Evolutionary conservation across 2,797 vertebrate species (phyloP), one percentile per base, ranked within the genome.

Genomic region (Pelochelys cantorii): DNA sequence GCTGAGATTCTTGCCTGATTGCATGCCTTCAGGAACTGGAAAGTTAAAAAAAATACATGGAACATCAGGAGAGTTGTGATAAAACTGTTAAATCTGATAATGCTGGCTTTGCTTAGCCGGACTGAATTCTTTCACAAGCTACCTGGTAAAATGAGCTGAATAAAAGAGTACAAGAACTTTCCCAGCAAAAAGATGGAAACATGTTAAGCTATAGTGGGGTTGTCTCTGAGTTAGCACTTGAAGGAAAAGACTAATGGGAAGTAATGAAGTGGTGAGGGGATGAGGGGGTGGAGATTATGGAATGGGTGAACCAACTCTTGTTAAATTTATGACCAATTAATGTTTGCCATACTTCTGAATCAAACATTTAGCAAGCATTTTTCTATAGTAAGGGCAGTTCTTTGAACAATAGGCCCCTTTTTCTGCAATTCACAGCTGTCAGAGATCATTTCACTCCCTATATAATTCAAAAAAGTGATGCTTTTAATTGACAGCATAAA

Each of bases 301-400:
- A 95, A 96, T 93, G 87, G 95, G 89, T 91, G 93, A 95, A 95
- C 95, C 62, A 29, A 94, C 87, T 96, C 95, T 96, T 97, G 84
- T 97, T 97, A 96, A 97, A 90, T 98, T 97, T 97, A 98, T 54
- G 86, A 94, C 95, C 97, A 97, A 97, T 97, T 97, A 97, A 97
- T 95, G 93, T 96, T 96, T 94, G 94, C 95, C 97, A 90, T 96
- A 97, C 94, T 97, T 96, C 88, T 96, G 95, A 96, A 97, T 96
- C 93, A 95, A 97, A 93, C 94, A 87, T 96, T 97, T 92, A 93
- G 93, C 88, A 89, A 96, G 93, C 62, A 89, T 88, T 97, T 96
- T 95, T 97, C 92, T 79, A 96, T 96, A 96, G 97, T 97, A 96
- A 97, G 97, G 95, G 94, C 96, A 97, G 93, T 81, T 90, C 97